phyloP scores from a whole-genome alignment of 2,113 vertebrate genomes.

The Terrapene triunguis region DNA sequence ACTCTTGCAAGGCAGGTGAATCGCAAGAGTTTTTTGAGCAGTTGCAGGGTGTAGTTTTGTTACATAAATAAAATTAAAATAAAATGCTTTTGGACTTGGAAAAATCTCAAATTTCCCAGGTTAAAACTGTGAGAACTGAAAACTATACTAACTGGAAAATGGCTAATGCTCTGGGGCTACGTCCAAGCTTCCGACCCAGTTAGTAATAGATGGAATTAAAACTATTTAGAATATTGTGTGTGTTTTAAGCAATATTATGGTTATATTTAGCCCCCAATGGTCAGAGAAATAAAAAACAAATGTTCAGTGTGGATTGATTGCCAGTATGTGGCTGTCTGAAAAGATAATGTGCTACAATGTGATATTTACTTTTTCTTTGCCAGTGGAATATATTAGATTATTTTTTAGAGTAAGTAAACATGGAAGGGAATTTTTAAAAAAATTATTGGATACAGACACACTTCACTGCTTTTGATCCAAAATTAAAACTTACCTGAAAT shows the following conservation, averaged over 20 bases:
- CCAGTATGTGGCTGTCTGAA: background rate
- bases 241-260: background rate
- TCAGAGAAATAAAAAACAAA: background rate
- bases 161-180: background rate
- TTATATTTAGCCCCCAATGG: background rate
- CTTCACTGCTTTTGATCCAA: conserved; percentile 61
- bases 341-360: background rate
- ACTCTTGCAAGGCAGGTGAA: background rate
- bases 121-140: background rate
- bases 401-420: background rate
- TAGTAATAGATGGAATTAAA: background rate
- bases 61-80: background rate
- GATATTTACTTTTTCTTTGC: background rate
- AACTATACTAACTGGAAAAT: background rate
- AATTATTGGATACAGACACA: conserved; percentile 63
- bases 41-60: background rate
- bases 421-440: background rate
- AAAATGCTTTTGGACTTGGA: background rate
- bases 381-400: background rate
- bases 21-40: background rate
- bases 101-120: background rate
- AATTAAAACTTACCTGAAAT: conserved; percentile 69
- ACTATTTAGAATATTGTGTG: background rate
- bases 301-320: background rate
- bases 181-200: background rate